Base-by-base conservation (phyloP, 2,113 vertebrate species). In the Hassar affinis region DNA sequence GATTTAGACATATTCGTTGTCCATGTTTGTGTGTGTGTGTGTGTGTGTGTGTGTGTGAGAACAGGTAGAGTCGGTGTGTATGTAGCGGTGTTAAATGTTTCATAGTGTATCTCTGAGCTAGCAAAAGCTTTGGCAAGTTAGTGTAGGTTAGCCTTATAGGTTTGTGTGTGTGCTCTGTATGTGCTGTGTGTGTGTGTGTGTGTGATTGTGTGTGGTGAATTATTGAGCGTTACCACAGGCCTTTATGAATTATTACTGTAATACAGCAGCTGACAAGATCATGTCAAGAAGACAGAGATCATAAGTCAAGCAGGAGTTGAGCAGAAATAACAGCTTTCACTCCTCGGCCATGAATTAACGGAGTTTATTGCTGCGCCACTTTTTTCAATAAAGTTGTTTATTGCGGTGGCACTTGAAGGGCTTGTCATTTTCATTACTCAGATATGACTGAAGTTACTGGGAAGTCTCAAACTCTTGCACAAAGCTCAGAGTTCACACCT, bases 241-340 rank as follows among this genome's bases (percentile, higher is more conserved):
- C 86, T 88, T 86, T 85, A 88, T 88, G 83, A 88, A 88, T 88
- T 88, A 88, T 88, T 88, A 84, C 83, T 86, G 83, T 64, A 83
- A 82, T 75, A 86, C 77, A 85, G 59, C 77, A 85, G 78, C 77
- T 80, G 80, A 85, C 77, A 71, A 75, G 79, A 85, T 47, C 78
- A 49, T 88, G 85, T 88, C 77, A 83, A 64, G 78, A 30, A 83
- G 84, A 80, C 84, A 72, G 33, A 80, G 77, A 52, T 87, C 62
- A 80, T 52, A 72, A 85, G 82, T 82, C 84, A 75, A 61, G 79
- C 72, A 25, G 59, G 76, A 68, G 22, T 71, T 78, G 75, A 69
- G 75, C 33, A 42, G 61, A 66, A 83, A 66, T 77, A 83, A 77
- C 72, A 83, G 74, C 51, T 45, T 47, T 66, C 45, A 68, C 59